Conservation (phyloP, 2,888 invertebrate species). For the Machimus atricapillus region DNA sequence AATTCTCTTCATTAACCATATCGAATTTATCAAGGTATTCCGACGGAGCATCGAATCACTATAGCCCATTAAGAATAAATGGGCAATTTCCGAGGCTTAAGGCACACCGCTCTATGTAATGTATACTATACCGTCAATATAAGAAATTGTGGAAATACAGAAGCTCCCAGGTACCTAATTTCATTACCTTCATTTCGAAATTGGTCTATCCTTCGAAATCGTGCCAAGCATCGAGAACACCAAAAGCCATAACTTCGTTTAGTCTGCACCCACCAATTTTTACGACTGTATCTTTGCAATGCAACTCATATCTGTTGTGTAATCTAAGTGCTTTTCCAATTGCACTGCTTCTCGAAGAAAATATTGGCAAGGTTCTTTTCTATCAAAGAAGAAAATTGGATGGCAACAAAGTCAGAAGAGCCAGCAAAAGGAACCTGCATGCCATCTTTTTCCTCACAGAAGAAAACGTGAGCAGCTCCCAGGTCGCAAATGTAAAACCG, state of each 20-base stretch:
- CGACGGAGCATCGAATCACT: neutral
- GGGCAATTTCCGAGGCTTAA: neutral
- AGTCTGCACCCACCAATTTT: neutral
- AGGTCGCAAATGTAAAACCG: neutral
- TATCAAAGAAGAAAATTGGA: neutral
- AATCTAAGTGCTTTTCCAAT: neutral
- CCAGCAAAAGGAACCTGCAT: neutral
- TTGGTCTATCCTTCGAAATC: neutral
- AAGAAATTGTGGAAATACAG: neutral
- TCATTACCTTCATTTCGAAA: neutral
- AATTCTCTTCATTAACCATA: neutral
- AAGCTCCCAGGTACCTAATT: neutral
- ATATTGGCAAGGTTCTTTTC: neutral
- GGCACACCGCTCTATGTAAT: neutral
- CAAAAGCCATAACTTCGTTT: neutral
- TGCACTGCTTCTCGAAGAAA: neutral
- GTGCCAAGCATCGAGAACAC: neutral
- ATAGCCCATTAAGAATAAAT: neutral
- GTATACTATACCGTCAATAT: neutral
- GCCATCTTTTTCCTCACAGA: neutral
- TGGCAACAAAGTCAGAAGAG: neutral
- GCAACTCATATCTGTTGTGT: neutral
- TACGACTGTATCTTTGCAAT: neutral
- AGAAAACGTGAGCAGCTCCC: neutral
- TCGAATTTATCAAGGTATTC: neutral